Base-by-base conservation (phyloP, 1,140 invertebrate genomes). In the Drosophila melanica region DNA sequence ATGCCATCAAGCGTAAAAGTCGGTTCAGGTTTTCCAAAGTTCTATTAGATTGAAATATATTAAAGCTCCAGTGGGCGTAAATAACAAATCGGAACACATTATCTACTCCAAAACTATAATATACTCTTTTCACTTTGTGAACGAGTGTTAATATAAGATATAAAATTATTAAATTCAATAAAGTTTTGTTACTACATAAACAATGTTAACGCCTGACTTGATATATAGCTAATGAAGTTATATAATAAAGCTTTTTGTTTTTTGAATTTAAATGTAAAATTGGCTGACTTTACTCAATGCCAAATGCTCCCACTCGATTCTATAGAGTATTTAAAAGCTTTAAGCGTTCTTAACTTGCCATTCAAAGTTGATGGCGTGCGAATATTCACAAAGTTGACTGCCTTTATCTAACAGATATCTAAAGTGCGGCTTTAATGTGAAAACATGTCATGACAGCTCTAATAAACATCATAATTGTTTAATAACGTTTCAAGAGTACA, bases 381-480 rank as follows among this genome's bases (percentile, higher is more conserved):
- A 63, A 58, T 74, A 65, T 77, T 68, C 65, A 66, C 70, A 79
- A 58, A 37, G 44, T 12, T 39, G 10, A 37, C 16, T 30, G 39
- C 39, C 39, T 44, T 53, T 62, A 18, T 44, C 20, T 23, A 3
- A 23, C 20, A 2, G 35, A 48, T 66, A 44, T 55, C 71, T 72
- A 7, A 63, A 72, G 57, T 68, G 73, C 55, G 75, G 60, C 60
- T 73, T 67, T 55, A 54, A 59, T 50, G 65, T 69, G 37, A 37
- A 60, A 58, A 71, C 48, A 54, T 59, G 65, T 20, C 41, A 50
- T 68, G 30, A 35, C 41, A 57, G 48, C 63, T 35, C 48, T 58
- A 60, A 75, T 58, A 72, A 79, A 79, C 67, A 79, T 59, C 59
- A 79, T 81, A 75, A 79, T 78, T 79, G 72, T 51, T 75, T 51